Evolutionary conservation across 2,888 invertebrate genomes (phyloP).

Genomic region (Hyposoter didymator): DNA sequence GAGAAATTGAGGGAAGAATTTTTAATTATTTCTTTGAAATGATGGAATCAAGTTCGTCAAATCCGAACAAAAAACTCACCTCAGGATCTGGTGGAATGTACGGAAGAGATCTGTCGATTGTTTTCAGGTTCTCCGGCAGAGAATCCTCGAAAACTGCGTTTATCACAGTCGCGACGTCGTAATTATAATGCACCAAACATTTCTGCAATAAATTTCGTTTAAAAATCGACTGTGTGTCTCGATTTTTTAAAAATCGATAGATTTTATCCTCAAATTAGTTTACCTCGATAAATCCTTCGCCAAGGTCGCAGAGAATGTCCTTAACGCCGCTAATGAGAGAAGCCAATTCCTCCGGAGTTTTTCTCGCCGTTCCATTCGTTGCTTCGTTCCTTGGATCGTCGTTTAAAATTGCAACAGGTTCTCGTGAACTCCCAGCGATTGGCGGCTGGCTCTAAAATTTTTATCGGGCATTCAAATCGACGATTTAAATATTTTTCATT

Average conservation of each 20-base stretch:
- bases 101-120: slow-evolving; percentile 85
- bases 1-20: no score
- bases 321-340: slow-evolving; percentile 88
- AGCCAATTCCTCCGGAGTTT: slow-evolving; percentile 78
- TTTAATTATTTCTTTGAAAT: no score
- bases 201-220: slow-evolving; percentile 85
- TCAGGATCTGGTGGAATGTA: slow-evolving; percentile 88
- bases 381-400: slow-evolving; percentile 8
- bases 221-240: neutral
- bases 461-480: neutral
- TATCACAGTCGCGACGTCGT: slow-evolving; percentile 91
- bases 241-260: neutral
- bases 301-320: slow-evolving; percentile 92
- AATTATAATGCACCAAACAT: slow-evolving; percentile 91
- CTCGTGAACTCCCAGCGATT: slow-evolving; percentile 70
- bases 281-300: slow-evolving; percentile 89
- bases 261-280: slow-evolving; percentile 27
- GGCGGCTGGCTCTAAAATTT: slow-evolving; percentile 67
- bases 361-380: slow-evolving; percentile 49
- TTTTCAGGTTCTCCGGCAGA: slow-evolving; percentile 85
- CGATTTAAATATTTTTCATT: neutral
- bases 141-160: slow-evolving; percentile 93
- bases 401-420: slow-evolving; percentile 28
- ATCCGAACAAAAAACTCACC: slow-evolving; percentile 75
- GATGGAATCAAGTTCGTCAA: neutral